Percentiles rank a stretch among this genome's conserved stretches.
Evolutionary conservation across 1,140 invertebrate species (phyloP).

Genomic region (Musca domestica): DNA sequence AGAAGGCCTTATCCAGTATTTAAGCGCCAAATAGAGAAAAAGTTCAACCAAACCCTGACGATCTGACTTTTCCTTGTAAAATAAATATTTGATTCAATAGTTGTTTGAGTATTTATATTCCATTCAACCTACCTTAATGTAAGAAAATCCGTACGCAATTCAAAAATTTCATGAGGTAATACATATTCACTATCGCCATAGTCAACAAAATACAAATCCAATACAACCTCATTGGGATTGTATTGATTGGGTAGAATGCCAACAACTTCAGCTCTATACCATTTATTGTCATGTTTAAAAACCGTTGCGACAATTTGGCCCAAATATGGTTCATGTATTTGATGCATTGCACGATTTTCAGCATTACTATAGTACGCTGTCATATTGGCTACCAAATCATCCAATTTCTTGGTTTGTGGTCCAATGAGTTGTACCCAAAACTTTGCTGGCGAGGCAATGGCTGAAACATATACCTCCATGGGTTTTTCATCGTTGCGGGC

Average conservation of each 20-base stretch:
- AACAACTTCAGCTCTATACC: constrained; percentile 63
- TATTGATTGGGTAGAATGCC: constrained; percentile 62
- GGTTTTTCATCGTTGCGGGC: constrained; percentile 56
- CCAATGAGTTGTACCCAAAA: constrained; percentile 84
- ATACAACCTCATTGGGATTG: constrained; percentile 57
- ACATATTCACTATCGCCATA: constrained; percentile 74
- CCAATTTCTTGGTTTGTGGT: constrained; percentile 66
- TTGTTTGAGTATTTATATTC: no score
- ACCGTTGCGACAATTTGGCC: constrained; percentile 78
- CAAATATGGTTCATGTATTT: constrained; percentile 59
- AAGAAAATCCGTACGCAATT: constrained; percentile 72
- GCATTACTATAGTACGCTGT: constrained; percentile 69
- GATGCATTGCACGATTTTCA: constrained; percentile 63
- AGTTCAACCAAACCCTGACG: no score
- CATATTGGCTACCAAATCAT: constrained; percentile 74
- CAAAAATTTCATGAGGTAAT: constrained; percentile 61
- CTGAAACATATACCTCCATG: constrained; percentile 79
- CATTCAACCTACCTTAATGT: constrained; percentile 58
- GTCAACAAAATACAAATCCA: constrained; percentile 75
- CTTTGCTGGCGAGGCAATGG: constrained; percentile 70
- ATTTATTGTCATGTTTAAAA: constrained; percentile 72
- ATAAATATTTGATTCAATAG: no score
- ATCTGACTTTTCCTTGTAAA: no score
- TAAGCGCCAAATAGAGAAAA: no score
- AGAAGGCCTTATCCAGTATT: no score